phyloP scores from a whole-genome alignment of 1,140 invertebrate genomes.

The Leptinotarsa undecemlineata region DNA sequence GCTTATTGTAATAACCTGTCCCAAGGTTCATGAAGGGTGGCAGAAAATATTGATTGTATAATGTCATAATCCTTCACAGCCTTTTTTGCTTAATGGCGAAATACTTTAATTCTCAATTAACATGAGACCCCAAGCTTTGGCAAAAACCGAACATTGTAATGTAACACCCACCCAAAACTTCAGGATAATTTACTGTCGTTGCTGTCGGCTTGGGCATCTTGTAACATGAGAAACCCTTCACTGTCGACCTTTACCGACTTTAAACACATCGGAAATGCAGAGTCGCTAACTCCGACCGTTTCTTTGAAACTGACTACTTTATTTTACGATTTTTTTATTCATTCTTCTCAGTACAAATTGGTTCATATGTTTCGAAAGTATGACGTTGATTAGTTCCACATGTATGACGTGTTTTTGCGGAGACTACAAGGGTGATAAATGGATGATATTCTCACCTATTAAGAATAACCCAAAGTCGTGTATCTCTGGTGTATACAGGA shows the following conservation, averaged over 20 bases:
- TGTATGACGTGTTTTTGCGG: neutral
- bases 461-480: too few species aligned
- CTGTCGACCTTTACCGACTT: neutral
- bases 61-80: too few species aligned
- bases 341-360: neutral
- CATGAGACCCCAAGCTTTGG: too few species aligned
- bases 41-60: too few species aligned
- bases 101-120: too few species aligned
- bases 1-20: too few species aligned
- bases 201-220: neutral
- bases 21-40: too few species aligned
- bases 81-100: too few species aligned
- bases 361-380: conserved; percentile 1
- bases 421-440: neutral
- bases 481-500: too few species aligned
- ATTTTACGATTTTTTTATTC: conserved; percentile 4
- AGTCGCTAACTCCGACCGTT: conserved; percentile 1
- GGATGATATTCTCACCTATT: neutral
- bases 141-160: conserved; percentile 1
- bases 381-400: conserved; percentile 3
- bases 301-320: conserved; percentile 6
- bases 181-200: conserved; percentile 3
- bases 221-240: neutral
- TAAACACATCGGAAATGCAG: neutral
- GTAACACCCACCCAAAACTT: neutral